Base-by-base conservation (phyloP, 2,888 invertebrate species). In the Glaucopsyche alexis region DNA sequence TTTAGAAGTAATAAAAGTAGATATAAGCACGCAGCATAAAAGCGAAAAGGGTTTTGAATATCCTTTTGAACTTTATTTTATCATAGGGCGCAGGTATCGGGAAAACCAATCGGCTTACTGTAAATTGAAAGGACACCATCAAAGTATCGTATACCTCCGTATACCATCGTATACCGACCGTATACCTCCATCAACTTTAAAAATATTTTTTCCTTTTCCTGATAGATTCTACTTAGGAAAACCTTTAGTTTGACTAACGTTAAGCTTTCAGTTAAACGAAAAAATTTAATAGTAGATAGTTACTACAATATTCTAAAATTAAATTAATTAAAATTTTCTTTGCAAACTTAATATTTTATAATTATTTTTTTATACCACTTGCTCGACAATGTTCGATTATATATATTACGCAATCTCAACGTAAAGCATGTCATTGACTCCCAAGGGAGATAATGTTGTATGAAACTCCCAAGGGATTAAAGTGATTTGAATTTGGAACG, bases 31-130 rank as follows among this genome's bases (percentile, higher is more conserved):
- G 14, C 29, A 8, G 13, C 49, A 49, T 49, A 49, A 7, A 14
- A 49, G 49, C 69, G 47, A 19, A 67, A 69, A 69, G 45, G 16
- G 45, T 42, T 47, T 49, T 47, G 47, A 69, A 69, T 69, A 69
- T 69, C 38, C 69, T 14, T 69, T 69, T 69, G 29, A 69, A 65
- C 38, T 72, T 72, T 40, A 72, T 66, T 72, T 72, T 66, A 72
- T 50, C 65, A 50, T 65, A 49, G 50, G 72, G 49, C 47, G 47
- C 38, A 72, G 66, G 72, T 66, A 72, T 66, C 50, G 66, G 69
- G 47, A 49, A 69, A 72, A 66, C 29, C 64, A 72, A 72, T 66
- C 72, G 72, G 72, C 47, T 72, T 72, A 72, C 72, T 65, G 49
- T 50, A 72, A 65, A 72, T 66, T 72, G 65, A 50, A 66, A 66